These are phyloP conservation scores for Thamnophis sirtalis DNA, from an alignment of 2,113 vertebrate genomes.

Conservation along the genomic window DNA sequence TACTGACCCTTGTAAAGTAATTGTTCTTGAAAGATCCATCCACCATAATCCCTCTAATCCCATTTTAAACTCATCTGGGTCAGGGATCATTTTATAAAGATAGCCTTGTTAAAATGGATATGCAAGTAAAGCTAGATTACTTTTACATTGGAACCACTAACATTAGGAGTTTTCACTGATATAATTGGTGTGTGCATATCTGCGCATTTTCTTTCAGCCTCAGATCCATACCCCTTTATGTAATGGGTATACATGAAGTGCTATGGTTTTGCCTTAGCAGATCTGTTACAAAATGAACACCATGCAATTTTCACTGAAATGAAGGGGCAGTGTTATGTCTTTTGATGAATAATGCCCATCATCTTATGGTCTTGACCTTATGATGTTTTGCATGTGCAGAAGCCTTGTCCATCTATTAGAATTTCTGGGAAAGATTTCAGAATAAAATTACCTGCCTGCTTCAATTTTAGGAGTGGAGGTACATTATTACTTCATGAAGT, in stretches of 20 bases:
- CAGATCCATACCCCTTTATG: neutral
- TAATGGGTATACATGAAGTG: neutral
- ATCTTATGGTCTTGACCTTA: neutral
- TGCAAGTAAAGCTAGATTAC: neutral
- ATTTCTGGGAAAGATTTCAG: neutral
- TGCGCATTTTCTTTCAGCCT: neutral
- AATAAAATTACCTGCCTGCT: neutral
- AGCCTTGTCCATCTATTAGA: neutral
- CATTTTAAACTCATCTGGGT: neutral
- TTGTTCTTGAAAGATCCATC: neutral
- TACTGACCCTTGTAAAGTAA: neutral
- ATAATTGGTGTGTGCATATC: neutral
- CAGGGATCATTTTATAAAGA: neutral
- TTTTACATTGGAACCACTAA: neutral
- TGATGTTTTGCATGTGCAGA: neutral
- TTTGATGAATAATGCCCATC: neutral
- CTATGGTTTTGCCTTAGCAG: neutral
- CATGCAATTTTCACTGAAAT: neutral
- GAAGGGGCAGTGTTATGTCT: neutral
- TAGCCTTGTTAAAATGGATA: neutral
- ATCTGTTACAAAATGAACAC: neutral
- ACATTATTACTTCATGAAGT: neutral
- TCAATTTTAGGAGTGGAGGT: neutral
- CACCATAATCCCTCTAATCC: neutral
- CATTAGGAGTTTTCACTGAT: neutral